Evolutionary conservation across 2,113 vertebrate genomes (phyloP), one percentile per base, ranked within the genome.

Genomic region (Elgaria multicarinata): DNA sequence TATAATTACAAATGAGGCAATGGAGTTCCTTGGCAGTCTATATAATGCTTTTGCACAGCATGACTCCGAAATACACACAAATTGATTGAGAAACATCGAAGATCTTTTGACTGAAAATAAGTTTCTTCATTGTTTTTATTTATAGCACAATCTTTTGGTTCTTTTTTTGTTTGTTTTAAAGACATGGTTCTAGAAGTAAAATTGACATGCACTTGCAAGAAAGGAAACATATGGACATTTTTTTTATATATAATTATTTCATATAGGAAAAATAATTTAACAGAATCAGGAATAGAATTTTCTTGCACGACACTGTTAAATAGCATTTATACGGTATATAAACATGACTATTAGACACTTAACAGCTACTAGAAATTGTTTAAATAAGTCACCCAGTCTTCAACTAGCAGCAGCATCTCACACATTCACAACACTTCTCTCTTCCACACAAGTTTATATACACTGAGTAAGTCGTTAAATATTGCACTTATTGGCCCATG

Each of bases 401-500:
- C 72, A 89, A 85, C 91, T 93, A 79, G 79, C 55, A 82, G 71
- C 71, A 89, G 78, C 91, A 94, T 92, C 89, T 89, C 94, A 96
- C 89, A 90, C 95, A 95, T 82, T 95, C 93, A 91, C 90, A 86
- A 93, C 79, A 87, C 84, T 86, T 96, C 96, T 95, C 94, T 89
- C 93, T 96, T 97, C 95, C 97, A 96, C 95, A 97, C 97, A 96
- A 96, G 93, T 97, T 97, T 99, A 98, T 98, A 97, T 98, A 99
- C 98, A 98, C 95, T 97, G 96, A 98, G 97, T 98, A 98, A 98
- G 97, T 98, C 96, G 97, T 98, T 98, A 98, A 99, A 98, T 99
- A 99, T 99, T 99, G 98, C 98, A 99, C 98, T 98, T 99, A 98
- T 98, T 99, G 98, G 98, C 98, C 98, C 98, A 98, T 98, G 96